Percentiles rank a stretch among this genome's conserved stretches.
Conservation (phyloP, 2,113 vertebrate genomes). For the Malaclemys terrapin region DNA sequence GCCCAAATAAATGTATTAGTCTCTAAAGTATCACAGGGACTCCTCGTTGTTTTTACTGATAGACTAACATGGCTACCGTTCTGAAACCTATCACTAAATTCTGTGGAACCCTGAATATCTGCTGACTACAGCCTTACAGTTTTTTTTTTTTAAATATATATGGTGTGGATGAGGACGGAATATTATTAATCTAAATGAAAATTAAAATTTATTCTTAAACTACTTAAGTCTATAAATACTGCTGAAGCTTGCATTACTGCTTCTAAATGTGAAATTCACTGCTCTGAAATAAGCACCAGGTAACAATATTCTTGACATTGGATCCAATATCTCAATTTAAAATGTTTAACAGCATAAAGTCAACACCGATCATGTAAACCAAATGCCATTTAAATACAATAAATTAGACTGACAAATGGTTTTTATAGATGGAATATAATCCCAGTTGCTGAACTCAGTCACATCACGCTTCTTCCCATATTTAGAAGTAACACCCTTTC, state of each 20-base stretch:
- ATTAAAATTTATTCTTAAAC: not conserved
- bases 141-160: not conserved
- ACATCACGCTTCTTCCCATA: not conserved
- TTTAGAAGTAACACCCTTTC: not conserved
- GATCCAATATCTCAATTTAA: constrained; percentile 25
- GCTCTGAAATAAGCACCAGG: not conserved
- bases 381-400: constrained; percentile 18
- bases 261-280: constrained; percentile 15
- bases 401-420: not conserved
- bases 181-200: not conserved
- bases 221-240: constrained; percentile 14
- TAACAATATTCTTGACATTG: not conserved
- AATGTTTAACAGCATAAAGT: not conserved
- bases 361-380: not conserved
- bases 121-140: not conserved
- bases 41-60: too few relatives aligned
- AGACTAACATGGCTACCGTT: too few relatives aligned
- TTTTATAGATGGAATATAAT: not conserved
- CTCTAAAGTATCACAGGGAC: too few relatives aligned
- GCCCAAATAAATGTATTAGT: too few relatives aligned
- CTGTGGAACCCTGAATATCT: not conserved
- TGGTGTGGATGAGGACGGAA: not conserved
- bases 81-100: not conserved
- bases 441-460: not conserved
- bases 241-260: not conserved